Percentiles rank a stretch among this genome's conserved stretches.
Conservation (phyloP, 2,797 vertebrate species). For the Hypotaenidia okinawae region DNA sequence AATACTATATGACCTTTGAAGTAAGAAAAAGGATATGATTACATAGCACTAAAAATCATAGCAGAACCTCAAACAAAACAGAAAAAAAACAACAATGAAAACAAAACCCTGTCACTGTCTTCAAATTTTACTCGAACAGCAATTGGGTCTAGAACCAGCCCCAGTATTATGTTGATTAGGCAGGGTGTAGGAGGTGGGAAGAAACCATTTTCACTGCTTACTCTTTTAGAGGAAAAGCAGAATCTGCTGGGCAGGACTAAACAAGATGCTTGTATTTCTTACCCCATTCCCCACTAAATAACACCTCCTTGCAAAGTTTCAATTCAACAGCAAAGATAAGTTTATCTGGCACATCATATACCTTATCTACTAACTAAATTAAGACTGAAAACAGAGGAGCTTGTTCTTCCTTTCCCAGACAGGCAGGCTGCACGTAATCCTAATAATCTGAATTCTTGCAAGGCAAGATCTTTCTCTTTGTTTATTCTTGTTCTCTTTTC, state of each 20-base stretch:
- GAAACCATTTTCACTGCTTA: not conserved
- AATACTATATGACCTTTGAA: not conserved
- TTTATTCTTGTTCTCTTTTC: conserved; percentile 27
- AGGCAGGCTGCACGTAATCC: not conserved
- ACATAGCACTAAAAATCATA: not conserved
- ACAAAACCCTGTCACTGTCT: not conserved
- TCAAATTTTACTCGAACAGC: not conserved
- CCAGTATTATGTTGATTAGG: not conserved
- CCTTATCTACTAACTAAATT: conserved; percentile 32
- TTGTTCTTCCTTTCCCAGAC: conserved; percentile 12
- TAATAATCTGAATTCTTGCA: conserved; percentile 5
- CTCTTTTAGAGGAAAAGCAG: not conserved
- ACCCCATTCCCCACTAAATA: not conserved
- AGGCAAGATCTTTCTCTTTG: conserved; percentile 6
- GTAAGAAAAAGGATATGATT: not conserved
- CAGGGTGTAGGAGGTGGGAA: conserved; percentile 11
- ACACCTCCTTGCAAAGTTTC: not conserved
- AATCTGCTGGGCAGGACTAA: not conserved
- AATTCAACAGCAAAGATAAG: not conserved
- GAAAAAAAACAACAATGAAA: not conserved
- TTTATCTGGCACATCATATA: not conserved
- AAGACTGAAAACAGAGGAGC: not conserved
- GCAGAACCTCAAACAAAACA: not conserved
- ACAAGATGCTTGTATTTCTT: conserved; percentile 15
- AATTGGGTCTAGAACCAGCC: not conserved